Evolutionary conservation across 2,888 invertebrate genomes (phyloP), one percentile per base, ranked within the genome.

Genomic region (Lathronympha strigana): DNA sequence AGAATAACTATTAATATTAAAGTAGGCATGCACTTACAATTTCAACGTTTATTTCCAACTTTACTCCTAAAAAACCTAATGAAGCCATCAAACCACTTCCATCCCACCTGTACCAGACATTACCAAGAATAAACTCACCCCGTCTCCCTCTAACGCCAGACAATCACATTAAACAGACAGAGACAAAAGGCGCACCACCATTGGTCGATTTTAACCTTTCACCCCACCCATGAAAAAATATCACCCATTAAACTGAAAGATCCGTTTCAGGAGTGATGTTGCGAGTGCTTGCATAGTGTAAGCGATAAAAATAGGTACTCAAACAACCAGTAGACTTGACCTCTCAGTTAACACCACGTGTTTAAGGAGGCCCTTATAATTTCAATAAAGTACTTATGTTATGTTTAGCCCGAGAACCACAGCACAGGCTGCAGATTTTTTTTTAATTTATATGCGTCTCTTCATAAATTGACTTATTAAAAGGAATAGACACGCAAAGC

Each of bases 191-290:
- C 76, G 76, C 78, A 78, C 76, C 71, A 70, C 82, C 75, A 90
- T 90, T 90, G 90, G 89, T 81, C 84, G 82, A 72, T 78, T 72
- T 72, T 85, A 79, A 90, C 90, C 92, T 89, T 81, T 88, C 82
- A 90, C 90, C 91, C 91, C 88, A 82, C 90, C 90, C 90, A 88
- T 83, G 83, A 84, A 87, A 90, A 89, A 88, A 87, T 84, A 89
- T 87, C 82, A 77, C 84, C 88, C 90, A 90, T 90, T 89, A 90
- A 81, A 85, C 86, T 81, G 84, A 83, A 87, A 82, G 82, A 87
- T 87, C 84, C 80, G 80, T 87, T 90, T 87, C 89, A 86, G 81
- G 76, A 23, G n/a, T 23, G 13, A 21, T 23, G n/a, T 47, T 47
- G n/a, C 47, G 5, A 47, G n/a, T n/a, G 23, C 47, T 17, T 47